Percentiles rank a stretch among this genome's conserved stretches.
Evolutionary conservation across 2,888 invertebrate species (phyloP).

Genomic region (Patella caerulea): DNA sequence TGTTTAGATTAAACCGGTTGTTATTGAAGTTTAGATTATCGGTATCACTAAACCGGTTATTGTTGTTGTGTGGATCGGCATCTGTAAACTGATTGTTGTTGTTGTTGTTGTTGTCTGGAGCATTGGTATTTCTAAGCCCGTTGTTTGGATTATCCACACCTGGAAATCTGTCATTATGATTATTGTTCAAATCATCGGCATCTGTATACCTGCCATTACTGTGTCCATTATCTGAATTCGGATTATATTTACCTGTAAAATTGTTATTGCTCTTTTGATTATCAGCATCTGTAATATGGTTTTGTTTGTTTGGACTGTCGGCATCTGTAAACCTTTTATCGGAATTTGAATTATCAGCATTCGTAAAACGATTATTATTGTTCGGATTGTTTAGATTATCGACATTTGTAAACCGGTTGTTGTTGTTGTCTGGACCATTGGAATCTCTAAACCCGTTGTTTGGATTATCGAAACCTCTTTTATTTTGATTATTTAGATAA

Average conservation of each 20-base stretch:
- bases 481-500: constrained; percentile 40
- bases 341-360: constrained; percentile 19
- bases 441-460: constrained; percentile 14
- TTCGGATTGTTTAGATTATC: too few relatives aligned
- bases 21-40: too few relatives aligned
- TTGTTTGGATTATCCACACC: not conserved
- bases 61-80: not conserved
- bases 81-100: constrained; percentile 7
- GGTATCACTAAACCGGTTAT: not conserved
- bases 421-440: constrained; percentile 8
- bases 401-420: constrained; percentile 32
- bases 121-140: not conserved
- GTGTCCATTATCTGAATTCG: constrained; percentile 28
- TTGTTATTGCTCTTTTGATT: constrained; percentile 20
- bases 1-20: not conserved
- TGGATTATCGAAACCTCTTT: constrained; percentile 17
- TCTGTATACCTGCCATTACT: not conserved
- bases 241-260: not conserved
- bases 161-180: not conserved
- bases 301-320: constrained; percentile 25
- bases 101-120: constrained; percentile 3
- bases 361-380: too few relatives aligned
- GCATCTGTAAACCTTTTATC: constrained; percentile 37
- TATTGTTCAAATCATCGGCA: not conserved
- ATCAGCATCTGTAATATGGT: constrained; percentile 45